phyloP scores from a whole-genome alignment of 2,797 vertebrate species.

The Myotis findleyi region DNA sequence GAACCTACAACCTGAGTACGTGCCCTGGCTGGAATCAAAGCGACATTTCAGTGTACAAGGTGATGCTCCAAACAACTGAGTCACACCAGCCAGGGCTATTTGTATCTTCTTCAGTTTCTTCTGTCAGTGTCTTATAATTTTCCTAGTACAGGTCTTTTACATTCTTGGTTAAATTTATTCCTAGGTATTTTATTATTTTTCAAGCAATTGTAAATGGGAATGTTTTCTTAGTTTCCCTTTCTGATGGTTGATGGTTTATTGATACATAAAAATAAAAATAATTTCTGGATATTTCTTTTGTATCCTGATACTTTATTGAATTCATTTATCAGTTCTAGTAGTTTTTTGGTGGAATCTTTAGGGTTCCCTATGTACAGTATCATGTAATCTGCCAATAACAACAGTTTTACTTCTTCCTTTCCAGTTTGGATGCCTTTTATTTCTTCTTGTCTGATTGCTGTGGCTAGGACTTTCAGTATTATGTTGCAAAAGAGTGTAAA shows the following conservation, averaged over 20 bases:
- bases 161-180: neutral
- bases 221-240: neutral
- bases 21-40: neutral
- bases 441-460: neutral
- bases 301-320: neutral
- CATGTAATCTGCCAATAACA: neutral
- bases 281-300: neutral
- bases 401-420: neutral
- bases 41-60: neutral
- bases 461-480: neutral
- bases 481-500: neutral
- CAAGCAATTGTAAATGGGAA: neutral
- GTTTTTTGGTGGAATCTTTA: neutral
- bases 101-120: neutral
- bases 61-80: neutral
- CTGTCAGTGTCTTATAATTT: neutral
- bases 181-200: neutral
- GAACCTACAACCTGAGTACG: neutral
- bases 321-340: neutral
- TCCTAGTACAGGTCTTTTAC: neutral
- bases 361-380: neutral
- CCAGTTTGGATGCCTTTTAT: neutral
- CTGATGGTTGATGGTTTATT: neutral
- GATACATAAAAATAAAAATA: neutral
- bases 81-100: neutral